phyloP scores from a whole-genome alignment of 1,140 invertebrate species.

The Odontomachus brunneus region DNA sequence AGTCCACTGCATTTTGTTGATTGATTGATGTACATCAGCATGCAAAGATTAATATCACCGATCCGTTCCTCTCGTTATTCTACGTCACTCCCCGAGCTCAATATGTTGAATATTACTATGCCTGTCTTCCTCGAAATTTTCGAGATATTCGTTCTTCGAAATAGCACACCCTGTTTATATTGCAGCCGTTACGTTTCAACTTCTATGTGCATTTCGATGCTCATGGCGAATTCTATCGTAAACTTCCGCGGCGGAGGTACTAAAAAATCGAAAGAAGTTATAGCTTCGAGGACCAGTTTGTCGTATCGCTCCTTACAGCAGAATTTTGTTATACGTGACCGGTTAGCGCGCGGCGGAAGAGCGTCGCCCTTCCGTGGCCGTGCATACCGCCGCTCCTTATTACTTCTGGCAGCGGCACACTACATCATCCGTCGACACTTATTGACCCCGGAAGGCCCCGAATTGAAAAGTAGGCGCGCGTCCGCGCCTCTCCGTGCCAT shows the following conservation, averaged over 20 bases:
- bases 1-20: no score
- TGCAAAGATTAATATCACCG: no score
- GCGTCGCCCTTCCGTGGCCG: neutral
- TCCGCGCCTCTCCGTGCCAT: slow-evolving; percentile 76
- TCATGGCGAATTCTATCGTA: neutral
- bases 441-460: slow-evolving; percentile 79
- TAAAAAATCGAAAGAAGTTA: neutral
- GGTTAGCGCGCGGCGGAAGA: slow-evolving; percentile 1
- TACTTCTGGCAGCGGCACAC: slow-evolving; percentile 69
- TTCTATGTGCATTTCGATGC: neutral
- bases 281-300: neutral
- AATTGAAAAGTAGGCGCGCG: slow-evolving; percentile 82
- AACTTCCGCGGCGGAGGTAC: neutral
- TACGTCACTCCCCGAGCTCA: no score
- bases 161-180: no score
- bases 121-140: no score
- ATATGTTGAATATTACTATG: no score
- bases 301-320: neutral
- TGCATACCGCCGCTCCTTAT: slow-evolving; percentile 72
- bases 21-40: no score
- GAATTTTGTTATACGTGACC: slow-evolving; percentile 41
- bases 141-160: no score
- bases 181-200: neutral
- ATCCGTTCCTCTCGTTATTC: no score
- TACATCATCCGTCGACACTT: slow-evolving; percentile 83